Evolutionary conservation across 2,113 vertebrate species (phyloP), one percentile per base, ranked within the genome.

Genomic region (Argyrosomus japonicus): DNA sequence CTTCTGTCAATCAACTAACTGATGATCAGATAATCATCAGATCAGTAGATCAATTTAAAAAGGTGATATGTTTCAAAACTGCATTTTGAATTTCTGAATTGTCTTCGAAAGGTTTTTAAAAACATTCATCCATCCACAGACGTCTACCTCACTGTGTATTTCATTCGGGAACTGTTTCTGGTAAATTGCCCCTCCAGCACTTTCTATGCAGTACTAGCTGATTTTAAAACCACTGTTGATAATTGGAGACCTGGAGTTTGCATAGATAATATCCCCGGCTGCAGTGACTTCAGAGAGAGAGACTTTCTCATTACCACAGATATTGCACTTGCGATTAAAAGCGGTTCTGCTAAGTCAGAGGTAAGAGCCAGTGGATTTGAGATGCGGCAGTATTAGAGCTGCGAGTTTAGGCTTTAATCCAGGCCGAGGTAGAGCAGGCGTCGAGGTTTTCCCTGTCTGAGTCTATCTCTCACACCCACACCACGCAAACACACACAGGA

Each of bases 371-470:
- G 64, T 79, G 83, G 92, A 89, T 85, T 77, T 85, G 75, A 47
- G 77, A 77, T 56, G 77, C 64, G 4, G 72, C 4, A n/a, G 75
- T 32, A 84, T 88, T 85, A 87, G 79, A 84, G 78, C 84, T 73
- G 74, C 47, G 23, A 79, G 77, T 87, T 84, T 27, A 74, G 82
- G 88, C 58, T 83, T 87, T 89, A 90, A 90, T 90, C 89, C 88
- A 60, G 40, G 53, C 15, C 43, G 0, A 68, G 72, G 82, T 73
- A 63, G 77, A 74, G 68, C 81, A 67, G 65, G 72, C 78, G 6
- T 85, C 67, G 47, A 60, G 85, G 56, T 57, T 88, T 69, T 36
- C 27, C 68, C 58, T 0, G 48, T 69, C 79, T 15, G 73, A 68
- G 53, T 70, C 82, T 40, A 17, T 85, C 84, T 76, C 74, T 43